These are phyloP conservation scores for Diarsia rubi DNA, from an alignment of 2,888 invertebrate species.

Conservation along the genomic window DNA sequence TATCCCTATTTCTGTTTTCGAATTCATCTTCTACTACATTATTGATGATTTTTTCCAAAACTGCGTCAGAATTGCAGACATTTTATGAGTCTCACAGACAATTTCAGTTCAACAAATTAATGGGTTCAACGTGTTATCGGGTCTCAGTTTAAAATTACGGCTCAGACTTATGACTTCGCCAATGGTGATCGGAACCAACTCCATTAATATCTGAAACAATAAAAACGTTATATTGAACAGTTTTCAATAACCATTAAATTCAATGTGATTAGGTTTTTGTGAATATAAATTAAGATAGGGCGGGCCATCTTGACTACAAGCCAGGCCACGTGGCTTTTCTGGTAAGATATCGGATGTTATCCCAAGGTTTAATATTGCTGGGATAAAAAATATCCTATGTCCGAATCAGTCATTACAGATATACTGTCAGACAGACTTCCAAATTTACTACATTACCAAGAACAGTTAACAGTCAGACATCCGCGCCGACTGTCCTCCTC, in stretches of 20 bases:
- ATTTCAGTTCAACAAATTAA: slow-evolving; percentile 35
- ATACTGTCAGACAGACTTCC: background rate
- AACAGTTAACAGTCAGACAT: no score
- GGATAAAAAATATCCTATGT: background rate
- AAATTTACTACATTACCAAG: background rate
- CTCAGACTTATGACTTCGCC: slow-evolving; percentile 51
- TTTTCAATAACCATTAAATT: slow-evolving; percentile 62
- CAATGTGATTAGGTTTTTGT: slow-evolving; percentile 64
- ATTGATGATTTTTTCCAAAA: background rate
- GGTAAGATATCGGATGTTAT: background rate
- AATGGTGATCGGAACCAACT: slow-evolving; percentile 57
- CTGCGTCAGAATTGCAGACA: background rate
- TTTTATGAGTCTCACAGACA: slow-evolving; percentile 14
- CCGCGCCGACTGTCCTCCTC: background rate
- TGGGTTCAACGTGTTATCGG: slow-evolving; percentile 48
- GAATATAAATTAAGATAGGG: slow-evolving; percentile 18
- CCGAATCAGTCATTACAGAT: background rate
- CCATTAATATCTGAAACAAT: slow-evolving; percentile 57
- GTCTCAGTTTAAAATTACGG: slow-evolving; percentile 47
- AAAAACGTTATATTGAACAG: slow-evolving; percentile 53
- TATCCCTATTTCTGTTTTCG: background rate
- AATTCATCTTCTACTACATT: background rate
- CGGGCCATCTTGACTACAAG: slow-evolving; percentile 11
- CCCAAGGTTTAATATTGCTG: background rate
- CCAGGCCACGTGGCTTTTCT: background rate